These are phyloP conservation scores for Phaethon lepturus DNA, from an alignment of 2,113 vertebrate genomes.

Conservation along the genomic window DNA sequence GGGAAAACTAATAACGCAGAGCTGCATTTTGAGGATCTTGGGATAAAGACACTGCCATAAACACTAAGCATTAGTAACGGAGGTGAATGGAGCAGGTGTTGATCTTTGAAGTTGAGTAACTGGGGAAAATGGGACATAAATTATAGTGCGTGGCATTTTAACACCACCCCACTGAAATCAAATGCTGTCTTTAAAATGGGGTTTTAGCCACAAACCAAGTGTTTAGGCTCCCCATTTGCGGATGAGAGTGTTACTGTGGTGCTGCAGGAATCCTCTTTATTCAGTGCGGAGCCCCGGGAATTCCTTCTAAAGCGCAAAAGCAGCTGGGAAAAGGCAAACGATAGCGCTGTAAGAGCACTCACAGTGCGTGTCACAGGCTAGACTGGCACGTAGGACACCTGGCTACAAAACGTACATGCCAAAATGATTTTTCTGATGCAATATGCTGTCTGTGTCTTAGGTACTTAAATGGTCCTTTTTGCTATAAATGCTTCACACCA, in stretches of 20 bases:
- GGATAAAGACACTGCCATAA: background rate
- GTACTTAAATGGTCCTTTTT: background rate
- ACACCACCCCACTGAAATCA: background rate
- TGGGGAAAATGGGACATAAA: background rate
- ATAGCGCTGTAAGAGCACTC: background rate
- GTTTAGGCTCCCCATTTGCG: background rate
- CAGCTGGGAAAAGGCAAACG: background rate
- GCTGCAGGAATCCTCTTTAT: background rate
- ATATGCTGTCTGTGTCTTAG: background rate
- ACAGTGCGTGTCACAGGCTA: background rate
- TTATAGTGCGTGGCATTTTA: background rate
- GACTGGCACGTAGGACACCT: background rate
- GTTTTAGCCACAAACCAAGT: background rate
- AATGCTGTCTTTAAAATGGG: background rate
- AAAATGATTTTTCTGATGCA: background rate
- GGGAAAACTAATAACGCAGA: background rate
- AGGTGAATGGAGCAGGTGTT: background rate
- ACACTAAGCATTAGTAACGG: background rate
- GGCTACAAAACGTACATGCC: background rate
- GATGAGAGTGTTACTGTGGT: background rate
- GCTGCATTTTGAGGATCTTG: background rate
- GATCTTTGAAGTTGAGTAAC: background rate
- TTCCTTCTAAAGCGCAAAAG: background rate
- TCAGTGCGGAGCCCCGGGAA: background rate
- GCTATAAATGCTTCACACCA: background rate